A percentile compares a stretch with the other conserved stretches of the same genome.
phyloP scores from a whole-genome alignment of 2,888 invertebrate genomes.

The Epinotia demarniana region DNA sequence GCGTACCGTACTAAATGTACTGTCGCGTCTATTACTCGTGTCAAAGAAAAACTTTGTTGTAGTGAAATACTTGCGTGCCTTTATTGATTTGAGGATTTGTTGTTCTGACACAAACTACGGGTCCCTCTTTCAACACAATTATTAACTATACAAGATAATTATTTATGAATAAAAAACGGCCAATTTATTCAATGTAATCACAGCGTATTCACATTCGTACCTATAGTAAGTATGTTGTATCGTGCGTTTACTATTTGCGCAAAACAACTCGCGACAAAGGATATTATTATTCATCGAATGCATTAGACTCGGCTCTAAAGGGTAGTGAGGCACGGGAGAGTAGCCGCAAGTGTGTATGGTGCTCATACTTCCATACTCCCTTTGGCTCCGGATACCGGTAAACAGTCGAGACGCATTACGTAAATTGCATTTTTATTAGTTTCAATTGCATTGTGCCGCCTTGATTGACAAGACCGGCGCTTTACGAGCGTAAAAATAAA shows the following conservation, averaged over 20 bases:
- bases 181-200: neutral
- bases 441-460: slow-evolving; percentile 63
- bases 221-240: neutral
- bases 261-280: slow-evolving; percentile 64
- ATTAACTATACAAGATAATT: no score
- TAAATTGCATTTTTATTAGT: slow-evolving; percentile 76
- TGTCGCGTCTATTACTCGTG: neutral
- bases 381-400: slow-evolving; percentile 65
- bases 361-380: neutral
- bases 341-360: neutral
- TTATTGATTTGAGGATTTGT: no score
- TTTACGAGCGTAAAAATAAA: slow-evolving; percentile 30
- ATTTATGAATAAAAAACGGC: neutral
- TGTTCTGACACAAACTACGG: no score
- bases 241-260: slow-evolving; percentile 53
- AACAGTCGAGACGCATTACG: slow-evolving; percentile 70
- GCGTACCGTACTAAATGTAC: no score
- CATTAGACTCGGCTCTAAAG: slow-evolving; percentile 58
- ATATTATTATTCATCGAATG: slow-evolving; percentile 76
- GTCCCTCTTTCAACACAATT: no score
- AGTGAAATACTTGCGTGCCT: no score
- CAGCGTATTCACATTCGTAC: slow-evolving; percentile 26
- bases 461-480: slow-evolving; percentile 45
- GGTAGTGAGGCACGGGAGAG: slow-evolving; percentile 17
- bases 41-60: neutral